phyloP scores from a whole-genome alignment of 2,113 vertebrate species.

The Miniopterus natalensis region DNA sequence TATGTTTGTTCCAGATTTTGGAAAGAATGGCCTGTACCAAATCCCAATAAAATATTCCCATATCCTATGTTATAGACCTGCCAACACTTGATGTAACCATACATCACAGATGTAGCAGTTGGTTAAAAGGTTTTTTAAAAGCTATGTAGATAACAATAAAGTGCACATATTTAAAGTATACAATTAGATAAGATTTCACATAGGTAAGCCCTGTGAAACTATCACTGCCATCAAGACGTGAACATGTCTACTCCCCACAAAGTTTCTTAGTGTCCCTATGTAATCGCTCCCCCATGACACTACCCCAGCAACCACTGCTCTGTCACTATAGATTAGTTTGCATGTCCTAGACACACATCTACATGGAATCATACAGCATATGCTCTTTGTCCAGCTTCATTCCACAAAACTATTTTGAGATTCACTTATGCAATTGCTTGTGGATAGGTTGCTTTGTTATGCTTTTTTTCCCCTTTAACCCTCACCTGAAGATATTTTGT shows the following conservation, averaged over 20 bases:
- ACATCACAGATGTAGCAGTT: background rate
- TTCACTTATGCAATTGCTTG: background rate
- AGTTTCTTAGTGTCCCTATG: background rate
- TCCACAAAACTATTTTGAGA: background rate
- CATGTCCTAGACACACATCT: background rate
- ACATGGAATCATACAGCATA: background rate
- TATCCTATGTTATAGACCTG: background rate
- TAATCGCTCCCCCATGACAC: background rate
- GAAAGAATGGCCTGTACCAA: background rate
- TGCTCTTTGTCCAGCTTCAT: background rate
- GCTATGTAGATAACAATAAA: background rate
- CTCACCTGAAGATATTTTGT: too few relatives aligned
- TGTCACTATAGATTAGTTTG: background rate
- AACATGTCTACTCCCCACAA: background rate
- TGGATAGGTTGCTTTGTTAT: background rate
- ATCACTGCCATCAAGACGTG: background rate
- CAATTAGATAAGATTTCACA: background rate
- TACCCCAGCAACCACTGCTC: background rate
- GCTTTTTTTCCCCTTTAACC: background rate
- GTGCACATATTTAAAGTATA: background rate
- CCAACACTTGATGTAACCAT: background rate
- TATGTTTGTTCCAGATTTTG: background rate
- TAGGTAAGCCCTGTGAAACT: background rate
- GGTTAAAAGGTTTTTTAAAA: background rate
- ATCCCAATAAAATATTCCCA: background rate